Percentiles rank a stretch among this genome's conserved stretches.
phyloP scores from a whole-genome alignment of 2,888 invertebrate species.

The Parnassius orleans region DNA sequence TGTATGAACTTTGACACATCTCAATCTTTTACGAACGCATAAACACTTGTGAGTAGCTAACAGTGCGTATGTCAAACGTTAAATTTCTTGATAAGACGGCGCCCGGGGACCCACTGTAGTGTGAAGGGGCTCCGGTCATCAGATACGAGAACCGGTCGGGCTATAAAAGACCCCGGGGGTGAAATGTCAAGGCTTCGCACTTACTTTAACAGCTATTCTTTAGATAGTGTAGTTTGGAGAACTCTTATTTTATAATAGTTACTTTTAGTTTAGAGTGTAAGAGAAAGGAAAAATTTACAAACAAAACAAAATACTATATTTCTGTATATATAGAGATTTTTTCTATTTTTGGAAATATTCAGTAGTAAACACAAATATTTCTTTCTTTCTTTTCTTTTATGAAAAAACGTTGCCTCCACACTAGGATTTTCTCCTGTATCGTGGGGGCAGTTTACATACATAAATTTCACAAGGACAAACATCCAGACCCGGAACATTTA shows the following conservation, averaged over 20 bases:
- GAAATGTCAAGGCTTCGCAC: conserved; percentile 63
- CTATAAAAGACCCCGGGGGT: conserved; percentile 52
- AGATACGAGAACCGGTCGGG: conserved; percentile 50
- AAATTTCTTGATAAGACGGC: conserved; percentile 40
- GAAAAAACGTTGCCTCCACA: no score
- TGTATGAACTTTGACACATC: conserved; percentile 16
- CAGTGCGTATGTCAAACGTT: conserved; percentile 36
- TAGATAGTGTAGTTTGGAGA: conserved; percentile 3
- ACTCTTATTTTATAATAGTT: no score
- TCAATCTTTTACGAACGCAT: conserved; percentile 39
- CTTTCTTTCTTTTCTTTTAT: no score
- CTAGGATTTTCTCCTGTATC: no score
- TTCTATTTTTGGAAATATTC: no score
- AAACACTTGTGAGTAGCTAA: conserved; percentile 35
- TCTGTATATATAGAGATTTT: no score
- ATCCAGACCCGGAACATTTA: no score
- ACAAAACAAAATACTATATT: no score
- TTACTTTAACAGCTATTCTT: conserved; percentile 46
- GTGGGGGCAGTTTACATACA: no score
- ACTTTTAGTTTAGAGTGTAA: background rate
- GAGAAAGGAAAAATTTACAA: no score
- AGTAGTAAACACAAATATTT: no score
- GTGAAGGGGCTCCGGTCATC: conserved; percentile 55
- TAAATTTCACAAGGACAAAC: no score
- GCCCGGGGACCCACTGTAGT: conserved; percentile 29